Percentiles rank a stretch among this genome's conserved stretches.
phyloP scores from a whole-genome alignment of 2,113 vertebrate species.

The Arenaria interpres region DNA sequence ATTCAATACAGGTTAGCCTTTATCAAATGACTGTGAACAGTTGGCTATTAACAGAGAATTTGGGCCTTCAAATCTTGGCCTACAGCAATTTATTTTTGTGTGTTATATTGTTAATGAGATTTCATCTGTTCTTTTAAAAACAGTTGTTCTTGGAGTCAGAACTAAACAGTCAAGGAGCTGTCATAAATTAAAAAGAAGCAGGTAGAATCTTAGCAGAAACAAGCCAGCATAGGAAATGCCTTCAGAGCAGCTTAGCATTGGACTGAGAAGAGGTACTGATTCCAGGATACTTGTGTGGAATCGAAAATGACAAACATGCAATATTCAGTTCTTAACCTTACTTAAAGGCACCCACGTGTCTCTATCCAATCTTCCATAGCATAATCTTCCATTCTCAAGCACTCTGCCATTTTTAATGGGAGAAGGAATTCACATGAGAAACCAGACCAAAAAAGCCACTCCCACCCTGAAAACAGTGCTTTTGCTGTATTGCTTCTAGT shows the following conservation, averaged over 20 bases:
- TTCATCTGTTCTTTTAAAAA: background rate
- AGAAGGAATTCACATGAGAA: background rate
- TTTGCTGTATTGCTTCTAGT: background rate
- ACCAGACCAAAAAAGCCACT: background rate
- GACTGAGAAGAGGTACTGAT: background rate
- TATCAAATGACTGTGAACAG: background rate
- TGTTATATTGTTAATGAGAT: background rate
- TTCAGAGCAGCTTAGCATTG: background rate
- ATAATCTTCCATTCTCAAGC: background rate
- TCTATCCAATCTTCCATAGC: background rate
- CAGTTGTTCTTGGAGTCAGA: background rate
- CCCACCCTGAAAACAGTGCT: background rate
- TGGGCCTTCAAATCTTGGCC: background rate
- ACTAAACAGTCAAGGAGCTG: background rate
- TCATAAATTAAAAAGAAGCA: background rate
- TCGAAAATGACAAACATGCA: background rate
- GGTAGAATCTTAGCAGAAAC: background rate
- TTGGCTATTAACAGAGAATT: conserved; percentile 13
- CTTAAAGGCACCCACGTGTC: background rate
- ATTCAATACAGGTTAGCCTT: conserved; percentile 29
- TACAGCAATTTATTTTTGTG: background rate
- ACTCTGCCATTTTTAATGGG: background rate
- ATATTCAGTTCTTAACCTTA: background rate
- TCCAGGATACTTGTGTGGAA: background rate
- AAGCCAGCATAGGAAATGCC: background rate